Base-by-base conservation (phyloP, 1,140 invertebrate genomes). In the Trichoplusia ni region DNA sequence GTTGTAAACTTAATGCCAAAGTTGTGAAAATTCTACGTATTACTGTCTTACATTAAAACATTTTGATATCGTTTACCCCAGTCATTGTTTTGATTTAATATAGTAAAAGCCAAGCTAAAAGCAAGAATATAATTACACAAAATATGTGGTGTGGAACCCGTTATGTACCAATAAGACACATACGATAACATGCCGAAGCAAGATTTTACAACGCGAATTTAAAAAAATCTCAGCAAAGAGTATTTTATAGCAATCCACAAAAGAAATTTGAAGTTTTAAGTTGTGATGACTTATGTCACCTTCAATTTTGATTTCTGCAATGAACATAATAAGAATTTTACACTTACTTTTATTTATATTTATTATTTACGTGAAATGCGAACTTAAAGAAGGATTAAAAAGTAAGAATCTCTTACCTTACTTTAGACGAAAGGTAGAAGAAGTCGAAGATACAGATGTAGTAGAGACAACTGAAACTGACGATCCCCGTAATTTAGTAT, bases 371-470 rank as follows among this genome's bases (percentile, higher is more conserved):
- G 38, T 19, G 5, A 14, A 68, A 37, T 66, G 64, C 21, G 25
- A 62, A 7, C 8, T 13, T 8, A 51, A 64, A 53, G 58, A 71
- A 16, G 33, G 8, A 47, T 7, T 49, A 62, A 58, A 49, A 58
- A 60, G 64, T 67, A 73, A 73, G 25, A 71, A 66, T 27, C 13
- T 37, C 21, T 63, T 74, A 59, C 69, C 63, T 46, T 69, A 73
- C 53, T 79, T 77, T 69, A 75, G 78, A 68, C 64, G 59, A 54
- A 37, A 78, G 54, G 64, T 78, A 58, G 79, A 79, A 73, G 79
- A 78, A 58, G 18, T 68, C 27, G 66, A 64, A 21, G 65, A 75
- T 47, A 47, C 60, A 9, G 40, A 33, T 37, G 59, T 14, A 35
- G 35, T 38, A 14, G 16, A 56, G 4, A 56, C 38, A 31, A 71